A percentile compares a stretch with the other conserved stretches of the same genome.
phyloP scores from a whole-genome alignment of 2,113 vertebrate genomes.

The Labeo catla region DNA sequence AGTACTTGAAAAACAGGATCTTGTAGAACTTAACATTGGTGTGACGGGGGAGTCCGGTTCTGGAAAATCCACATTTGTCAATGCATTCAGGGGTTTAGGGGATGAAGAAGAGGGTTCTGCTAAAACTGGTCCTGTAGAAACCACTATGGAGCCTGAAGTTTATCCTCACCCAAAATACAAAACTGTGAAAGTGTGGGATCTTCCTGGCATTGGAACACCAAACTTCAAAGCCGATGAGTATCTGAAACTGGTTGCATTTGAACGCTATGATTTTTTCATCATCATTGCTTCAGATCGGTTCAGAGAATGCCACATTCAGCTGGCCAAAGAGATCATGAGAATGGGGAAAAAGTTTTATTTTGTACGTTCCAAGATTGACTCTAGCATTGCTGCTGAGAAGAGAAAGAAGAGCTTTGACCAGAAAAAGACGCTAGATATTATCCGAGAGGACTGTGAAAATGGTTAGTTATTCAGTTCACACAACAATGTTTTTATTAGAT shows the following conservation, averaged over 20 bases:
- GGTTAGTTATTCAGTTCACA: constrained; percentile 41
- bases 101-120: constrained; percentile 62
- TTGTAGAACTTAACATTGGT: constrained; percentile 68
- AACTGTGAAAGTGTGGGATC: constrained; percentile 73
- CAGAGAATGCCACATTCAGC: constrained; percentile 62
- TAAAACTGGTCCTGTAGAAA: constrained; percentile 71
- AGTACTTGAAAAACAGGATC: constrained; percentile 45
- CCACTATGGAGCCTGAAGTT: constrained; percentile 63
- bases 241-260: constrained; percentile 69
- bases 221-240: constrained; percentile 69
- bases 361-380: constrained; percentile 76
- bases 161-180: constrained; percentile 70
- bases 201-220: constrained; percentile 73
- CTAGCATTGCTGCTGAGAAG: constrained; percentile 61
- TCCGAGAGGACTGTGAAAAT: constrained; percentile 52
- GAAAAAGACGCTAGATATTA: constrained; percentile 34
- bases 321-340: constrained; percentile 67
- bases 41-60: constrained; percentile 74
- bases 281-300: constrained; percentile 72
- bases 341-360: constrained; percentile 76
- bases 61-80: constrained; percentile 73
- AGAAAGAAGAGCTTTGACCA: constrained; percentile 53
- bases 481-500: not conserved
- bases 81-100: not conserved
- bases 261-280: constrained; percentile 76